Evolutionary conservation across 2,113 vertebrate species (phyloP).

Genomic region (Sitta europaea): DNA sequence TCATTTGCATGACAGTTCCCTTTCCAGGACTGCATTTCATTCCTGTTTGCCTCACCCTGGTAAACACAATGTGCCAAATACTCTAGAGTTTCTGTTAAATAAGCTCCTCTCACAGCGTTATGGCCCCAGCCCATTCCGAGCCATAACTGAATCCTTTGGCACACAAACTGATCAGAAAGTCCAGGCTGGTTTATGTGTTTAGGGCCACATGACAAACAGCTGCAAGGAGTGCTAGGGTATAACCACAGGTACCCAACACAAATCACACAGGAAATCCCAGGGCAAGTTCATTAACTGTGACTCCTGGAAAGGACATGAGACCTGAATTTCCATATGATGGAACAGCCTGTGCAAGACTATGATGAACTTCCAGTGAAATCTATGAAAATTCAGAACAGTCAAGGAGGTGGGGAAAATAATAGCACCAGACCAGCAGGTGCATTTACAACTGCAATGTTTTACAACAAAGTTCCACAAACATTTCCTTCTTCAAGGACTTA

Average conservation of each 20-base stretch:
- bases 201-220: conserved; percentile 26
- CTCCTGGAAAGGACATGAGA: neutral
- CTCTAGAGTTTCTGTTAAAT: conserved; percentile 22
- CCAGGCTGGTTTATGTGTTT: neutral
- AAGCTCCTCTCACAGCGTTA: accelerated
- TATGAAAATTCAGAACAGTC: neutral
- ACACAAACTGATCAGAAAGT: neutral
- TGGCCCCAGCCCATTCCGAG: neutral
- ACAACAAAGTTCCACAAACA: neutral
- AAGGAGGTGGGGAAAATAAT: neutral
- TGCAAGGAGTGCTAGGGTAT: neutral
- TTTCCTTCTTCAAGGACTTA: neutral
- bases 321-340: neutral
- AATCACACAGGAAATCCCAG: neutral
- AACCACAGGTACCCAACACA: neutral
- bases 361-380: neutral
- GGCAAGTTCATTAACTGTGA: neutral
- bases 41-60: neutral
- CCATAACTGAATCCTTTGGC: neutral
- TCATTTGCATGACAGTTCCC: conserved; percentile 3
- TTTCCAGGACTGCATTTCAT: neutral
- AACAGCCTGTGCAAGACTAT: neutral
- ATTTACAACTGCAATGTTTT: neutral
- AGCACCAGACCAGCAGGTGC: neutral
- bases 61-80: neutral